Evolutionary conservation across 2,113 vertebrate species (phyloP).

Genomic region (Callipepla californica): DNA sequence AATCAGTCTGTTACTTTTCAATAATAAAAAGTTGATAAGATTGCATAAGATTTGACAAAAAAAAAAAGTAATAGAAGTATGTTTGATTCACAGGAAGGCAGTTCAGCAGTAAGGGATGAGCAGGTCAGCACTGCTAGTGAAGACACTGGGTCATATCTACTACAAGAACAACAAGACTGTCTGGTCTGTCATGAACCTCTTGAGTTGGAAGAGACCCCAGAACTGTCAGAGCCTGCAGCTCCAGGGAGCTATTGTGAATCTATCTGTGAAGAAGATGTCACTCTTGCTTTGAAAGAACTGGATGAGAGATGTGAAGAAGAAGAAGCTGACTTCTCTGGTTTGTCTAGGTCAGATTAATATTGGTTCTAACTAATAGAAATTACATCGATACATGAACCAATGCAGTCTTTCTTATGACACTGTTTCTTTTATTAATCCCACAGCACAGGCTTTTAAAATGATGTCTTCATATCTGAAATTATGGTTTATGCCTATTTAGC

Average conservation of each 20-base stretch:
- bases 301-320: conserved; percentile 96
- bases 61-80: background rate
- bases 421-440: background rate
- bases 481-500: background rate
- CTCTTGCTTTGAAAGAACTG: conserved; percentile 93
- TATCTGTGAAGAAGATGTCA: conserved; percentile 95
- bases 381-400: background rate
- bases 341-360: conserved; percentile 86
- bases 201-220: conserved; percentile 85
- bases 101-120: conserved; percentile 88
- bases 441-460: background rate
- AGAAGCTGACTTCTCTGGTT: conserved; percentile 91
- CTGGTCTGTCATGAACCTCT: conserved; percentile 84
- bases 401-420: background rate
- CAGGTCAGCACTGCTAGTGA: conserved; percentile 90
- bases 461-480: background rate
- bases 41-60: background rate
- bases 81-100: conserved; percentile 80
- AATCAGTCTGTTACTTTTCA: background rate
- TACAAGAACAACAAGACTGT: conserved; percentile 81
- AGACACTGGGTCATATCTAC: conserved; percentile 87
- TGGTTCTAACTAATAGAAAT: background rate
- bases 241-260: conserved; percentile 87
- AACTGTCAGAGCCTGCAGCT: conserved; percentile 82
- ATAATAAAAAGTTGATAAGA: background rate